phyloP scores from a whole-genome alignment of 2,113 vertebrate species.

The Rhabdornis inornatus region DNA sequence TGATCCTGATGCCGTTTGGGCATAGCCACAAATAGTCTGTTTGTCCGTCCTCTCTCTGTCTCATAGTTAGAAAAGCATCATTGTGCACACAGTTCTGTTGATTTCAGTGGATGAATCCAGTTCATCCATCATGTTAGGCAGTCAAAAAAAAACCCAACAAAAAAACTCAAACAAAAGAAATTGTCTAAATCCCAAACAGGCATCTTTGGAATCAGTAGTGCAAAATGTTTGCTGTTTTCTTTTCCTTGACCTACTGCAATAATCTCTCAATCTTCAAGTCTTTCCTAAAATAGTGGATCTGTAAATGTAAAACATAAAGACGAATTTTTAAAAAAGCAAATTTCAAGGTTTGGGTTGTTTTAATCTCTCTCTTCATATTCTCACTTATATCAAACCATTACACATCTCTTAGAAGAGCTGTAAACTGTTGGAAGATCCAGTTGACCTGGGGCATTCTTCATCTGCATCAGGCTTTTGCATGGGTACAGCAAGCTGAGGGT shows the following conservation, averaged over 20 bases:
- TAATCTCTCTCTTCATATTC: background rate
- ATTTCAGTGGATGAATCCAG: conserved; percentile 75
- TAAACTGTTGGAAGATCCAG: background rate
- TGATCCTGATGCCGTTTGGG: conserved; percentile 21
- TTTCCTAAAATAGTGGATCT: conserved; percentile 89
- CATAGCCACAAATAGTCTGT: conserved; percentile 27
- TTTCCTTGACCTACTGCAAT: conserved; percentile 69
- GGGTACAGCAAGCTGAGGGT: background rate
- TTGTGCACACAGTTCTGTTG: conserved; percentile 17
- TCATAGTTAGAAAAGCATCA: conserved; percentile 36
- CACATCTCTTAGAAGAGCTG: background rate
- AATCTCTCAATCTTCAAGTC: conserved; percentile 77
- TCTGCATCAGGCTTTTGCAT: background rate
- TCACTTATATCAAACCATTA: background rate
- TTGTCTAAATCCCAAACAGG: conserved; percentile 81
- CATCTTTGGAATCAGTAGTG: conserved; percentile 85
- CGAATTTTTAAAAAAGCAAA: background rate
- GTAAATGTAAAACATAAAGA: conserved; percentile 39
- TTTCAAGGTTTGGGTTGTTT: background rate
- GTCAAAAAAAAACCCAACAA: conserved; percentile 42
- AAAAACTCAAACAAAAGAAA: conserved; percentile 60
- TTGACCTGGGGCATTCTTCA: background rate
- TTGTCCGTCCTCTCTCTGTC: conserved; percentile 19
- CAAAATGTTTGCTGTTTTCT: conserved; percentile 71
- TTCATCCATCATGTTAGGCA: conserved; percentile 62